phyloP scores from a whole-genome alignment of 2,113 vertebrate species.

The Leptobrachium ailaonicum region DNA sequence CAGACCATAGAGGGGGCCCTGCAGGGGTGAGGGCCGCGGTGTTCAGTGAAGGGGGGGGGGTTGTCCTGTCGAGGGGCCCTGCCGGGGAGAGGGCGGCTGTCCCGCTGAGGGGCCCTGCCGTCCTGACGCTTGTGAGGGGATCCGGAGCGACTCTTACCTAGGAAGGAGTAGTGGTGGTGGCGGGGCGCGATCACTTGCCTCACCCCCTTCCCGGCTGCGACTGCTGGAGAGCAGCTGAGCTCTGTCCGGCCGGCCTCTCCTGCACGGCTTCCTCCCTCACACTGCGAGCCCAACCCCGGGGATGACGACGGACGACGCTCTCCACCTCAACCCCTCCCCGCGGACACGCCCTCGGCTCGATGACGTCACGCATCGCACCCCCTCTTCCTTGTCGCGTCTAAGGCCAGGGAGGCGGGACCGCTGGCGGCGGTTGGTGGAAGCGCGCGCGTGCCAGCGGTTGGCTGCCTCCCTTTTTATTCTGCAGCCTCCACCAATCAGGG shows the following conservation, averaged over 20 bases:
- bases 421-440: conserved; percentile 10
- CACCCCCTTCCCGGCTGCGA: not conserved
- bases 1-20: not conserved
- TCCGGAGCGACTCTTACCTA: conserved; percentile 23
- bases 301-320: conserved; percentile 19
- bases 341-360: conserved; percentile 22
- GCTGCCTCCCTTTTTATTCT: no score
- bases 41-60: not conserved
- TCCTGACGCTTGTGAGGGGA: not conserved
- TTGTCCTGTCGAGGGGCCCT: no score
- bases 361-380: conserved; percentile 18
- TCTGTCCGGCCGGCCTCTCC: conserved; percentile 3
- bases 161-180: not conserved
- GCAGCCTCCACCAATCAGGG: no score
- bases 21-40: not conserved
- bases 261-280: not conserved
- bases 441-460: not conserved
- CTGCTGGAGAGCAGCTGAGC: not conserved
- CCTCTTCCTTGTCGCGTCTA: not conserved
- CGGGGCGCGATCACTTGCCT: no score
- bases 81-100: not conserved
- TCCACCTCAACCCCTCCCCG: not conserved
- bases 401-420: conserved; percentile 12
- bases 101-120: not conserved
- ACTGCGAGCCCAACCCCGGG: conserved; percentile 10